phyloP scores from a whole-genome alignment of 2,888 invertebrate genomes.

The Scaptodrosophila latifasciaeformis region DNA sequence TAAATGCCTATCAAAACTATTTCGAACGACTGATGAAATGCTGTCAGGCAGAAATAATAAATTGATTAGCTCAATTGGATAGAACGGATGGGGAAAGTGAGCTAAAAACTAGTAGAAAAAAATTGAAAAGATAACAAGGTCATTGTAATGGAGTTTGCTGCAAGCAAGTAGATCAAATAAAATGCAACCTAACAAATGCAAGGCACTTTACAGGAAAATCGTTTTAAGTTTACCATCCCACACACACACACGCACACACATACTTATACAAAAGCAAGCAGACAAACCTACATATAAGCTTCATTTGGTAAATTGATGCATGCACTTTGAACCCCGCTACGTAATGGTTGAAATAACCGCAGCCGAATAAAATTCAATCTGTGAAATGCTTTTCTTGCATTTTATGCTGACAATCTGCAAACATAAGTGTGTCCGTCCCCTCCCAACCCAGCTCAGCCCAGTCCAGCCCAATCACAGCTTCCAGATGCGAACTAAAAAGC shows the following conservation, averaged over 20 bases:
- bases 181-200: conserved; percentile 42
- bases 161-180: too few relatives aligned
- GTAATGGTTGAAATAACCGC: conserved; percentile 52
- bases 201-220: conserved; percentile 39
- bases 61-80: too few relatives aligned
- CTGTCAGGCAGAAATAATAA: too few relatives aligned
- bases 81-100: too few relatives aligned
- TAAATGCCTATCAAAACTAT: too few relatives aligned
- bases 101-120: too few relatives aligned
- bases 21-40: too few relatives aligned
- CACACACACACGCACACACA: conserved; percentile 20
- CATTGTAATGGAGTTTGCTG: too few relatives aligned
- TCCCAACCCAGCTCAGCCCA: not conserved
- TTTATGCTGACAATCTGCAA: conserved; percentile 59
- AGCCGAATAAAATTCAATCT: conserved; percentile 64
- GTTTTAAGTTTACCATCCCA: conserved; percentile 21
- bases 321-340: conserved; percentile 31
- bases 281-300: conserved; percentile 49
- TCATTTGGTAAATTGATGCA: conserved; percentile 56
- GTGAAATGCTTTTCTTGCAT: conserved; percentile 52
- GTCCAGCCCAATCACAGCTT: conserved; percentile 26
- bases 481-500: conserved; percentile 66
- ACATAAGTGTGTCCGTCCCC: conserved; percentile 43
- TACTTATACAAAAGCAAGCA: too few relatives aligned
- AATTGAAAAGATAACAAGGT: too few relatives aligned